Evolutionary conservation across 37 sponge, comb jelly and placozoan species (phyloP).

Genomic region (Halichondria panicea): DNA sequence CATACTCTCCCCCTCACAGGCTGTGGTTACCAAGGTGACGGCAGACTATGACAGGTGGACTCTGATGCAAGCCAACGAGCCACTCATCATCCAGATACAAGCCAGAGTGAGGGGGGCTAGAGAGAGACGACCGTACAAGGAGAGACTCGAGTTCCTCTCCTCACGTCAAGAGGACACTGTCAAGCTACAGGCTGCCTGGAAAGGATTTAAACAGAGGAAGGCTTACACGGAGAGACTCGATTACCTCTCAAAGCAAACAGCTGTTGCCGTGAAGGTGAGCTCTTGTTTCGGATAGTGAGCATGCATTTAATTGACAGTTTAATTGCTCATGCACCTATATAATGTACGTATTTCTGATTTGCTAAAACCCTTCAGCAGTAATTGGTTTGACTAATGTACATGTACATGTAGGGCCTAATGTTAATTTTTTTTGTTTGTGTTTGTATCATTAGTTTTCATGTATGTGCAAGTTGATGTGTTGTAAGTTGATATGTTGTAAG

Average conservation of each 20-base stretch:
- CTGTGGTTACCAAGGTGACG: conserved; percentile 85
- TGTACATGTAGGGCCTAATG: not conserved
- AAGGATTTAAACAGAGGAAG: conserved; percentile 64
- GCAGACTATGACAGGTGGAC: conserved; percentile 92
- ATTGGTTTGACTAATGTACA: not conserved
- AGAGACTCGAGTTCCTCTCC: conserved; percentile 66
- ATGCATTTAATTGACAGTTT: not conserved
- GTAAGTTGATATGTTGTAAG: not conserved
- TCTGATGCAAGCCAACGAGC: conserved; percentile 89
- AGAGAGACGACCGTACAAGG: conserved; percentile 60
- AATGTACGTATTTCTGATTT: not conserved
- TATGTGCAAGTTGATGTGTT: not conserved
- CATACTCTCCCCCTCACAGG: conserved; percentile 3
- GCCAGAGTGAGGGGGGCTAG: conserved; percentile 73
- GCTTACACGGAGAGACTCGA: conserved; percentile 74
- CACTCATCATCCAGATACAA: conserved; percentile 81
- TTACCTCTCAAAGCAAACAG: conserved; percentile 70
- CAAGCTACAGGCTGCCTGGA: conserved; percentile 70
- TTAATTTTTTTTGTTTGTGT: not conserved
- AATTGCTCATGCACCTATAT: not conserved
- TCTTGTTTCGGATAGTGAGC: not conserved
- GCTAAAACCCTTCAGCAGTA: not conserved
- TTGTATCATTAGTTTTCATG: not conserved
- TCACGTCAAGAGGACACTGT: conserved; percentile 54
- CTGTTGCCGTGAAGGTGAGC: conserved; percentile 66